These are phyloP conservation scores for Gracilinanus agilis DNA, from an alignment of 2,113 vertebrate genomes.

Conservation along the genomic window DNA sequence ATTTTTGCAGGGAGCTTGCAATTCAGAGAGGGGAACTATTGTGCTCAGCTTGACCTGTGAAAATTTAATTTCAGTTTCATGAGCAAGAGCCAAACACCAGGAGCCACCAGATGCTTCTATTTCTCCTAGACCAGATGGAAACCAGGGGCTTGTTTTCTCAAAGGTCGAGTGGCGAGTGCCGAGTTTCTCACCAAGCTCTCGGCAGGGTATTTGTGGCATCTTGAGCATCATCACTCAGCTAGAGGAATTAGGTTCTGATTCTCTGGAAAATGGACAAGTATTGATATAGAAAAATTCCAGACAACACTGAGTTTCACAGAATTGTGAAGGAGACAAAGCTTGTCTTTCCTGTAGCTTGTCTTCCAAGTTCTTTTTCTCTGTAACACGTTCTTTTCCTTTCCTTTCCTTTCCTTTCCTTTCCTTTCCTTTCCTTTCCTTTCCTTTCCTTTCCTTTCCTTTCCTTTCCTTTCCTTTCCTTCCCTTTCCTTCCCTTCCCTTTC, in stretches of 20 bases:
- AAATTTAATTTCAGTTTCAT: neutral
- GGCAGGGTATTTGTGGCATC: neutral
- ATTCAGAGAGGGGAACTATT: neutral
- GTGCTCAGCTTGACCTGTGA: neutral
- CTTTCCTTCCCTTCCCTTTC: too few species aligned
- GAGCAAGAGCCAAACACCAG: neutral
- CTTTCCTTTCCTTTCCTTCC: too few species aligned
- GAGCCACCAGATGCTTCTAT: neutral
- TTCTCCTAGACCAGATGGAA: neutral
- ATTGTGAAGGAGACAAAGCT: accelerated
- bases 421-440: too few species aligned
- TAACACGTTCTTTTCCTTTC: neutral
- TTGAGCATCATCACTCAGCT: neutral
- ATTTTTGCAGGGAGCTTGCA: neutral
- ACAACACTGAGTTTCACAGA: neutral
- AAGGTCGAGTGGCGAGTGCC: neutral
- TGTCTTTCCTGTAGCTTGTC: too few species aligned
- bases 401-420: too few species aligned
- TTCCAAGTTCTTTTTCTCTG: neutral
- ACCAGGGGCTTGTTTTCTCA: accelerated
- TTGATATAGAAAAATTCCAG: neutral
- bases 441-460: too few species aligned
- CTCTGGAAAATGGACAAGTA: neutral
- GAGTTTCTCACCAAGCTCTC: neutral
- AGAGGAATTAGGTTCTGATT: neutral